A percentile compares a stretch with the other conserved stretches of the same genome.
phyloP scores from a whole-genome alignment of 2,888 invertebrate species.

The Hydriomena furcata region DNA sequence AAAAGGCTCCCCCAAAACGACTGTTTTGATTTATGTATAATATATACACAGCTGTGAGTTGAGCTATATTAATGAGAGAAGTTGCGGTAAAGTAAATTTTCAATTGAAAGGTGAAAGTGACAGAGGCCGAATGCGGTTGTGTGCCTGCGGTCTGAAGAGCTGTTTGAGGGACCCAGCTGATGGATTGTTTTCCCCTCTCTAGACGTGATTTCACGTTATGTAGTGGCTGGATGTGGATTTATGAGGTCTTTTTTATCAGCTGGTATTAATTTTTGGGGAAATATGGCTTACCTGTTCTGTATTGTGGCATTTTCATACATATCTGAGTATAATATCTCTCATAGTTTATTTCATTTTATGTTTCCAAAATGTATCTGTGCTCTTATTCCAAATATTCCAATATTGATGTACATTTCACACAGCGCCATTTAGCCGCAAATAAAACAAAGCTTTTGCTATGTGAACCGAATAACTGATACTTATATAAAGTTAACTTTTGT shows the following conservation, averaged over 20 bases:
- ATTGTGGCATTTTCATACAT: background rate
- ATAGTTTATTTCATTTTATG: no score
- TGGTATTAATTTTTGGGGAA: constrained; percentile 14
- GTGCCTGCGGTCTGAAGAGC: constrained; percentile 45
- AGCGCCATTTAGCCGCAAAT: no score
- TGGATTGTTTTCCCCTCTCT: constrained; percentile 57
- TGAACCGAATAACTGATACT: no score
- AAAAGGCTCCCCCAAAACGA: no score
- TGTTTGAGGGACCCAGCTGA: constrained; percentile 54
- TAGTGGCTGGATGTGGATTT: constrained; percentile 41
- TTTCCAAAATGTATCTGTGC: no score
- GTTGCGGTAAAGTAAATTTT: background rate
- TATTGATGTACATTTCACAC: no score
- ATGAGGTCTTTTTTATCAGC: constrained; percentile 27
- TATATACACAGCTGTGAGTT: no score
- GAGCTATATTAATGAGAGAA: background rate
- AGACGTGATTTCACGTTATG: constrained; percentile 52
- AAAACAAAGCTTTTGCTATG: no score
- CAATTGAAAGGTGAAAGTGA: background rate
- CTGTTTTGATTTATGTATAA: no score
- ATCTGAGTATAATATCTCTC: background rate
- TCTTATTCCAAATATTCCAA: no score
- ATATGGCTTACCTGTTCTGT: constrained; percentile 6
- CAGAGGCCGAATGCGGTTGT: constrained; percentile 24
- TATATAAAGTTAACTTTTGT: no score